These are phyloP conservation scores for Rhagoletis zephyria DNA, from an alignment of 1,140 invertebrate genomes.

Conservation along the genomic window DNA sequence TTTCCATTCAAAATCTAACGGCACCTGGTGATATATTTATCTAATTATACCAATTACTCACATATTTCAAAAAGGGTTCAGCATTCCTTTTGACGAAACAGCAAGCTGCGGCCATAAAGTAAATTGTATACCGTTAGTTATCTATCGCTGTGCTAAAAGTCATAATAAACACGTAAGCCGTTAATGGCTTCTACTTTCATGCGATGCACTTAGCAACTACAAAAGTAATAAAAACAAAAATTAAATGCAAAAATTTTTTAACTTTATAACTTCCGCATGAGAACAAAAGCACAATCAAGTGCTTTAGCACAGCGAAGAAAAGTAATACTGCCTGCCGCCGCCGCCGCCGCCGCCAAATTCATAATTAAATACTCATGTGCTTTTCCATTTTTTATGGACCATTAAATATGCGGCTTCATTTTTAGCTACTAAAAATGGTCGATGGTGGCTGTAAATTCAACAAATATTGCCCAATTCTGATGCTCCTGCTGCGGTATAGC, in stretches of 20 bases:
- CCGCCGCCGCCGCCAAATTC: neutral
- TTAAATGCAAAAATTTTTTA: neutral
- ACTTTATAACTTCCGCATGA: conserved; percentile 9
- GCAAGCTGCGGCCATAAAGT: too few relatives aligned
- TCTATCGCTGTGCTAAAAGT: too few relatives aligned
- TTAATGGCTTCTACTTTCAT: neutral
- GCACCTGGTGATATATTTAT: too few relatives aligned
- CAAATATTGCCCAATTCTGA: neutral
- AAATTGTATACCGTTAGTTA: too few relatives aligned
- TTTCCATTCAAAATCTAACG: too few relatives aligned
- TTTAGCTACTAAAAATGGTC: neutral
- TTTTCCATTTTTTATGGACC: neutral
- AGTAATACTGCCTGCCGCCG: neutral
- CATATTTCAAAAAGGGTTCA: too few relatives aligned
- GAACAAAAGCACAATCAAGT: neutral
- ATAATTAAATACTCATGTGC: conserved; percentile 8
- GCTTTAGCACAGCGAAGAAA: neutral
- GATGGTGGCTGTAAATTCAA: neutral
- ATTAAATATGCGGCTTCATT: neutral
- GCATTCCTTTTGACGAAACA: too few relatives aligned
- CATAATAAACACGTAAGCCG: neutral
- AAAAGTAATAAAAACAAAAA: neutral
- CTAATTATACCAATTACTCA: too few relatives aligned
- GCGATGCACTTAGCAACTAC: neutral
- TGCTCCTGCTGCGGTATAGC: neutral